Conservation (phyloP, 1,140 invertebrate genomes). For the Pinna nobilis region DNA sequence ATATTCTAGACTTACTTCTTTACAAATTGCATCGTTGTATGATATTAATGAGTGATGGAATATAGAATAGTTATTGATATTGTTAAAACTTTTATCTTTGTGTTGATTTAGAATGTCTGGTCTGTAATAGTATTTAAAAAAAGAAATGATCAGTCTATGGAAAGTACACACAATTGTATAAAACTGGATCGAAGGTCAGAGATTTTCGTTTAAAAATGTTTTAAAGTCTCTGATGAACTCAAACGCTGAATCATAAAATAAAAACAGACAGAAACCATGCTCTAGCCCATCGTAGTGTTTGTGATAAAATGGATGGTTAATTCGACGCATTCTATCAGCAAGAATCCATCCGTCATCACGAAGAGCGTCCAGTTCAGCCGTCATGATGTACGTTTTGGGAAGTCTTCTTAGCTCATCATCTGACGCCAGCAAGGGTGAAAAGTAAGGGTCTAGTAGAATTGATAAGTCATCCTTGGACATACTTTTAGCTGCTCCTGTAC, state of each 20-base stretch:
- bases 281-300: slow-evolving; percentile 27
- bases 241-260: slow-evolving; percentile 9
- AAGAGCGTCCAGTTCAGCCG: slow-evolving; percentile 24
- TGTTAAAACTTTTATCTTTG: too few relatives aligned
- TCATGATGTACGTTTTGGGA: slow-evolving; percentile 30
- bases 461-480: background rate
- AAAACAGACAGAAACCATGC: slow-evolving; percentile 28
- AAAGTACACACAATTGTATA: too few relatives aligned
- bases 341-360: slow-evolving; percentile 33
- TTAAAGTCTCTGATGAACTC: background rate
- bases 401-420: slow-evolving; percentile 29
- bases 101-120: too few relatives aligned
- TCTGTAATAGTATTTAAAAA: too few relatives aligned
- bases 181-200: too few relatives aligned
- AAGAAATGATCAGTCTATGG: too few relatives aligned
- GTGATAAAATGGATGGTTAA: background rate
- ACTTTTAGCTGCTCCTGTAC: background rate
- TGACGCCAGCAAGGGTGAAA: slow-evolving; percentile 21
- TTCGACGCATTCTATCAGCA: slow-evolving; percentile 1
- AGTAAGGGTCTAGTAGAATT: slow-evolving; percentile 12
- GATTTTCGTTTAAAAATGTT: background rate
- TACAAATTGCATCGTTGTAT: too few relatives aligned
- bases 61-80: too few relatives aligned
- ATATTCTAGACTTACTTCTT: too few relatives aligned
- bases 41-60: too few relatives aligned